phyloP scores from a whole-genome alignment of 2,797 vertebrate genomes.

The Cirrhinus molitorella region DNA sequence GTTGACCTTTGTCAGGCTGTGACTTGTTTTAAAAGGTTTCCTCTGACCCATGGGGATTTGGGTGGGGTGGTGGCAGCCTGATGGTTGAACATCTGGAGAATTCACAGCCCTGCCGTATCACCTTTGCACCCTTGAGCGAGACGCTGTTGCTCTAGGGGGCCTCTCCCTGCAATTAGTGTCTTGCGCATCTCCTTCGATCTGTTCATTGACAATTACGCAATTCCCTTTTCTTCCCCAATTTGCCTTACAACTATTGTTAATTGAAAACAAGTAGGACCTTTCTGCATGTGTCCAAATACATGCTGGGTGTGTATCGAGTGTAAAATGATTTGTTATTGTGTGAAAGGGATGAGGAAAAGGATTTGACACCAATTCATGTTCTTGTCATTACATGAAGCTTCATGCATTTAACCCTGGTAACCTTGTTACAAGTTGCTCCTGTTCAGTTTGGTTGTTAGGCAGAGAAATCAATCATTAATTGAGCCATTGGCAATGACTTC shows the following conservation, averaged over 20 bases:
- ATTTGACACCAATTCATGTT: not conserved
- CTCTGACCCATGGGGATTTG: not conserved
- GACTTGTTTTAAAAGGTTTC: not conserved
- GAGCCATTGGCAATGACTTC: not conserved
- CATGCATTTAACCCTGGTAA: not conserved
- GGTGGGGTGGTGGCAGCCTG: not conserved
- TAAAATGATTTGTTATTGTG: not conserved
- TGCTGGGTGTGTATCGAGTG: slow-evolving; percentile 1
- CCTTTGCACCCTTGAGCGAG: slow-evolving; percentile 3
- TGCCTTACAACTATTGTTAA: not conserved
- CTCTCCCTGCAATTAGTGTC: not conserved
- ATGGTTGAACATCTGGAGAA: slow-evolving; percentile 16
- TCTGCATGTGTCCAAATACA: not conserved
- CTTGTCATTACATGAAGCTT: not conserved
- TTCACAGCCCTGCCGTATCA: not conserved
- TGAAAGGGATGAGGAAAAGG: not conserved
- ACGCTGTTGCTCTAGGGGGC: not conserved
- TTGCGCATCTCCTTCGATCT: not conserved
- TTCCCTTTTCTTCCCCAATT: not conserved
- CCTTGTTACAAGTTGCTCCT: not conserved
- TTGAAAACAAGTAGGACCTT: not conserved
- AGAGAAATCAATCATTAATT: not conserved
- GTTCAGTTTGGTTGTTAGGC: not conserved
- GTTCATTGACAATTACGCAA: not conserved
- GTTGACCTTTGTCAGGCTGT: slow-evolving; percentile 1